phyloP scores from a whole-genome alignment of 2,888 invertebrate species.

The Callinectes sapidus region DNA sequence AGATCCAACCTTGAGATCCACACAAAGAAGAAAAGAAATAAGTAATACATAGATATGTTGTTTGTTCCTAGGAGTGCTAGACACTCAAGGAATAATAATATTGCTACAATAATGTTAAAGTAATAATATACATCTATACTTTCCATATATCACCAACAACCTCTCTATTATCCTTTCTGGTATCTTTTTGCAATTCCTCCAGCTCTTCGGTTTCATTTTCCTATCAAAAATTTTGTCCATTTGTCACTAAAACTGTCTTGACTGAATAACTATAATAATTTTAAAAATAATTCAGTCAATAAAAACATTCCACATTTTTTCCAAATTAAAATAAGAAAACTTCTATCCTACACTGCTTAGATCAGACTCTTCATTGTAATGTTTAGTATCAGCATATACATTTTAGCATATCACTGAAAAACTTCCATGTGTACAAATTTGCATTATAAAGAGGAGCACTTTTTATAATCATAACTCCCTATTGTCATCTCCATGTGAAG shows the following conservation, averaged over 20 bases:
- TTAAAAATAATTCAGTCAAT: background rate
- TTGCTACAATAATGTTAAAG: background rate
- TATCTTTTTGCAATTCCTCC: background rate
- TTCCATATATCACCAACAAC: background rate
- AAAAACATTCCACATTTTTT: background rate
- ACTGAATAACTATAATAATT: background rate
- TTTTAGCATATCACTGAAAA: background rate
- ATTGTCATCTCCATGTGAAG: background rate
- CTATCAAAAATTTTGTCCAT: background rate
- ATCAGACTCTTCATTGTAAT: background rate
- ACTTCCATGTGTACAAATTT: background rate
- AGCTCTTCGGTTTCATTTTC: background rate
- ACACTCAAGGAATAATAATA: background rate
- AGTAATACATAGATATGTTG: slow-evolving; percentile 14
- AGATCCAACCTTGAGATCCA: background rate
- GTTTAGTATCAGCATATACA: background rate
- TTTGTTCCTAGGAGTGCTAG: background rate
- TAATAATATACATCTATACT: background rate
- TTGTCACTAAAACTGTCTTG: background rate
- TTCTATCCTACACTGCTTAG: background rate
- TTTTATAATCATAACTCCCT: background rate
- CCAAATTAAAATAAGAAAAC: background rate
- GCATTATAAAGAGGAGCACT: background rate
- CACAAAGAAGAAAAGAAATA: background rate
- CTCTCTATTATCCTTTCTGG: background rate